A percentile compares a stretch with the other conserved stretches of the same genome.
phyloP scores from a whole-genome alignment of 1,140 invertebrate genomes.

The Mya arenaria region DNA sequence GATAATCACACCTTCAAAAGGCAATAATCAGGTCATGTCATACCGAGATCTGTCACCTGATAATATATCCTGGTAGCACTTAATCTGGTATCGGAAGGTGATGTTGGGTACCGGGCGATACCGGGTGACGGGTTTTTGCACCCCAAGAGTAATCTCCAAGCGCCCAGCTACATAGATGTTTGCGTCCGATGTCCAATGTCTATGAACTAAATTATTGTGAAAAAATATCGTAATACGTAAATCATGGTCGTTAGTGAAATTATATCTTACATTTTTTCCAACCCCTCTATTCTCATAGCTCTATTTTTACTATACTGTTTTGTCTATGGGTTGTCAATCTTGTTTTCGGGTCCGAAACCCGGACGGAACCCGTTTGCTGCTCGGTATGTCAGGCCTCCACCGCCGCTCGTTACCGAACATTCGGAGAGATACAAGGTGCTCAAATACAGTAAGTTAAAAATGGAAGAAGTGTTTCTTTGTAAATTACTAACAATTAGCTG shows the following conservation, averaged over 20 bases:
- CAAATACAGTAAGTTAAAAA: slow-evolving; percentile 25
- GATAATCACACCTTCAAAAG: no score
- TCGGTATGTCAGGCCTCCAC: slow-evolving; percentile 19
- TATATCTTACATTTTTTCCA: slow-evolving; percentile 16
- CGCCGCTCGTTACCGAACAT: slow-evolving; percentile 34
- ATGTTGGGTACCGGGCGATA: no score
- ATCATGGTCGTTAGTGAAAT: neutral
- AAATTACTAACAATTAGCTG: neutral
- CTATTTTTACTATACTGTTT: slow-evolving; percentile 28
- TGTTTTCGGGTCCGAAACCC: slow-evolving; percentile 37
- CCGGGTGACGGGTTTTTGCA: no score
- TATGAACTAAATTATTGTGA: no score
- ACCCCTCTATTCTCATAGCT: slow-evolving; percentile 17
- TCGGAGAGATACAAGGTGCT: slow-evolving; percentile 17
- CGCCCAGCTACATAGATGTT: no score
- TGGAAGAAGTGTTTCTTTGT: neutral
- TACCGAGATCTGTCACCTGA: no score
- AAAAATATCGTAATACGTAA: no score
- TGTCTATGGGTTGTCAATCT: slow-evolving; percentile 33
- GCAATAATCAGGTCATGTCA: no score
- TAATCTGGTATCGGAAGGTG: no score
- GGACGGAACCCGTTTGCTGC: slow-evolving; percentile 28
- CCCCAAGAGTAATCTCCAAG: no score
- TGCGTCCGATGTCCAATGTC: no score
- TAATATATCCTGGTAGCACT: no score